Percentiles rank a stretch among this genome's conserved stretches.
Evolutionary conservation across 2,888 invertebrate genomes (phyloP).

Genomic region (Acleris sparsana): DNA sequence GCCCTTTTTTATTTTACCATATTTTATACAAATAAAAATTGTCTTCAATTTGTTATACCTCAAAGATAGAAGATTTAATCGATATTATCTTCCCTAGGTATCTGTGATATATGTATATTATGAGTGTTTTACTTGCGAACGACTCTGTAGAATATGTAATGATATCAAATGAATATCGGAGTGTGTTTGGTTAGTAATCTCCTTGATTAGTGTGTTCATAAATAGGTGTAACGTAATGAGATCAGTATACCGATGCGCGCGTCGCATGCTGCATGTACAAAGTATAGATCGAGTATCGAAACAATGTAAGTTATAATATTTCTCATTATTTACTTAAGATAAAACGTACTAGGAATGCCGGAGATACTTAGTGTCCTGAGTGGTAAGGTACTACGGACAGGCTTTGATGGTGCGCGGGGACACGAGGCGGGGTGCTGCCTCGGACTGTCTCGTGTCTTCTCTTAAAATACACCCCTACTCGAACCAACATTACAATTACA

Average conservation of each 20-base stretch:
- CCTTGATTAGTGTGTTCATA: slow-evolving; percentile 57
- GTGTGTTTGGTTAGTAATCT: slow-evolving; percentile 46
- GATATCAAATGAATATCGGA: slow-evolving; percentile 27
- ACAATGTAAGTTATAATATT: slow-evolving; percentile 33
- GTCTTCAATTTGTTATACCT: slow-evolving; percentile 65
- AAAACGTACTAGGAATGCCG: slow-evolving; percentile 21
- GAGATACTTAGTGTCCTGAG: slow-evolving; percentile 28
- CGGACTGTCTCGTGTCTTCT: slow-evolving; percentile 25
- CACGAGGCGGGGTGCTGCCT: slow-evolving; percentile 17
- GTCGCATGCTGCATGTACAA: slow-evolving; percentile 63
- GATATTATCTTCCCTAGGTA: slow-evolving; percentile 75
- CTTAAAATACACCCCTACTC: slow-evolving; percentile 28
- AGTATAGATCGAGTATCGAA: slow-evolving; percentile 59
- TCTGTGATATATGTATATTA: slow-evolving; percentile 74
- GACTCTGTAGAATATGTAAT: slow-evolving; percentile 21
- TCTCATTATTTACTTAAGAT: slow-evolving; percentile 33
- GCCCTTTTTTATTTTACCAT: slow-evolving; percentile 64
- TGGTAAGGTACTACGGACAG: slow-evolving; percentile 8
- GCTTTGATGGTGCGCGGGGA: slow-evolving; percentile 6
- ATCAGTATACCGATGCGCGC: slow-evolving; percentile 45
- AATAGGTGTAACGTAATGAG: slow-evolving; percentile 37
- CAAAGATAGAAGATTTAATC: slow-evolving; percentile 60
- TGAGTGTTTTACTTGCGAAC: slow-evolving; percentile 55
- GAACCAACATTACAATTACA: slow-evolving; percentile 1
- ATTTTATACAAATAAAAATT: slow-evolving; percentile 51